Conservation (phyloP, 2,113 vertebrate genomes). For the Podarcis muralis region DNA sequence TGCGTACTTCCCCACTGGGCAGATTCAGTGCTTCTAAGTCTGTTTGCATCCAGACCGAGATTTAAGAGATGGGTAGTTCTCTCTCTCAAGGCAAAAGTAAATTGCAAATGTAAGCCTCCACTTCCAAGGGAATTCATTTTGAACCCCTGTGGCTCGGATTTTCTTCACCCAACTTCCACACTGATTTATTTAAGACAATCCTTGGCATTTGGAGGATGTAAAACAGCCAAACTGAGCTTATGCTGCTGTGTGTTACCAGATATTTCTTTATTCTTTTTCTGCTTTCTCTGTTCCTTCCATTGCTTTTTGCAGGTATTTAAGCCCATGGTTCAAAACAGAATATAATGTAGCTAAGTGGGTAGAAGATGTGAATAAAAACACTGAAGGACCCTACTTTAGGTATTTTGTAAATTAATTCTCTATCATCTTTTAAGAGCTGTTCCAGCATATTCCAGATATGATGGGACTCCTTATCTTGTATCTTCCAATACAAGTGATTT, state of each 20-base stretch:
- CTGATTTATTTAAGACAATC: constrained; percentile 75
- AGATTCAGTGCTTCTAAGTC: neutral
- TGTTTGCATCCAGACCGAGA: neutral
- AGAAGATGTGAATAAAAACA: constrained; percentile 99
- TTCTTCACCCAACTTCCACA: constrained; percentile 70
- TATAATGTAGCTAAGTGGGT: constrained; percentile 99
- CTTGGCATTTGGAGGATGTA: constrained; percentile 85
- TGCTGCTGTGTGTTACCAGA: constrained; percentile 90
- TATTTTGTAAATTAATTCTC: constrained; percentile 89
- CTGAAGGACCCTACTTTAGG: constrained; percentile 98
- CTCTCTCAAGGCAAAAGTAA: constrained; percentile 28
- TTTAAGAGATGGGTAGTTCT: neutral
- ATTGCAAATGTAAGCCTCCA: constrained; percentile 31
- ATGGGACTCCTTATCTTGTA: constrained; percentile 74
- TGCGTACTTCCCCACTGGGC: neutral
- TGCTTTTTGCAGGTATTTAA: constrained; percentile 99
- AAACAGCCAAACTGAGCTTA: constrained; percentile 87
- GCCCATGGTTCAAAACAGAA: constrained; percentile 98
- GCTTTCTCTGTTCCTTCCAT: constrained; percentile 91
- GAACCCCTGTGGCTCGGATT: constrained; percentile 56
- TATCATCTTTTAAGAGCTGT: constrained; percentile 75
- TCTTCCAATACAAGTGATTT: constrained; percentile 77
- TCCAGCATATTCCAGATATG: constrained; percentile 74
- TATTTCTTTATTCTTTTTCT: constrained; percentile 90
- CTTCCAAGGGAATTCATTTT: constrained; percentile 44